Conservation (phyloP, 2,888 invertebrate genomes). For the Nomada fucata region DNA sequence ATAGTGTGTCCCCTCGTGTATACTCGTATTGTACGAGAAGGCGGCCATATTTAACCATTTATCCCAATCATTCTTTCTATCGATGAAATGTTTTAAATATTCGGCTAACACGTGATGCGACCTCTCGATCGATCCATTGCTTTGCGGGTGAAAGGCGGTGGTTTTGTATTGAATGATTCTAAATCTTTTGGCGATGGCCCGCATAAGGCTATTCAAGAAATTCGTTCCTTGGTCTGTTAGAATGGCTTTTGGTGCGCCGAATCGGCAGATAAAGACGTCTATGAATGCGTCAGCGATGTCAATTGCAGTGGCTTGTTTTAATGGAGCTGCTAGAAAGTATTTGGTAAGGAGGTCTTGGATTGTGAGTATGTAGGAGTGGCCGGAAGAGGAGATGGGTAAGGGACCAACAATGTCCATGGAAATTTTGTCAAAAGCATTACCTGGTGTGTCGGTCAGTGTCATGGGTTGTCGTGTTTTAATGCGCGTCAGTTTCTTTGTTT, state of each 20-base stretch:
- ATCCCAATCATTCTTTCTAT: too few relatives aligned
- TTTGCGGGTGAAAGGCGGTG: too few relatives aligned
- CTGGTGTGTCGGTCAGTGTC: slow-evolving; percentile 31
- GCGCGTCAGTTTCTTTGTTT: slow-evolving; percentile 15
- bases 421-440: slow-evolving; percentile 26
- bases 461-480: slow-evolving; percentile 34
- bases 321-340: neutral
- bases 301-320: too few relatives aligned
- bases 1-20: too few relatives aligned
- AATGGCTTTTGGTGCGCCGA: neutral
- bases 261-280: neutral
- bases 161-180: too few relatives aligned
- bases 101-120: too few relatives aligned
- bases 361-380: neutral
- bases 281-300: neutral
- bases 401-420: slow-evolving; percentile 51
- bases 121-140: too few relatives aligned
- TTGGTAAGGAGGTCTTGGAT: neutral
- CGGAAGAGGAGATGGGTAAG: neutral
- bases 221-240: neutral
- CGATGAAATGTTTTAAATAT: too few relatives aligned
- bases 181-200: too few relatives aligned
- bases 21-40: too few relatives aligned
- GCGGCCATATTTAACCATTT: too few relatives aligned
- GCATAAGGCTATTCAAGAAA: neutral